Base-by-base conservation (phyloP, 2,797 vertebrate genomes). In the Sebastes minor region DNA sequence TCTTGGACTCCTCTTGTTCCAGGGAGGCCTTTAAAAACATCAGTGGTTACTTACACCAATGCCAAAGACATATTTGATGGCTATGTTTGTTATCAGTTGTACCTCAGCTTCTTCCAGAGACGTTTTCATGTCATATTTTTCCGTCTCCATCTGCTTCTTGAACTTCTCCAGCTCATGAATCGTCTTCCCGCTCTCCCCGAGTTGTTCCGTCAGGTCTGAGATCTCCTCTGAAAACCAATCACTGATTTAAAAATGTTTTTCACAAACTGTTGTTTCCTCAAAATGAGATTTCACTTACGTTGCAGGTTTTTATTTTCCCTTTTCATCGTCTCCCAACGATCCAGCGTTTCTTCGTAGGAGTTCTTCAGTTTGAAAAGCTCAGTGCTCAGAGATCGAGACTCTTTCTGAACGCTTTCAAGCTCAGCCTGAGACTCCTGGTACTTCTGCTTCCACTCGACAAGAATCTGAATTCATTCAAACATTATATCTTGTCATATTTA, bases 1-100 rank as follows among this genome's bases (percentile, higher is more conserved):
- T 96, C 93, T 97, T 98, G 28, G 96, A 96, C 72, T 98, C 97
- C 80, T 97, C 96, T 0, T 97, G 96, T 73, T 98, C 97, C 84
- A 98, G 89, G 12, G 96, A 96, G 2, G 95, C 97, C 97, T 98
- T 66, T 28, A 27, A 27, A 18, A 64, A 5, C 20, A 22, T n/a
- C 20, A 20, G 20, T 13, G 5, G 30, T 32, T 33, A 22, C 20
- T 33, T 22, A 62, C 30, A 22, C 11, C 30, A 13, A 33, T 12
- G 62, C 33, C 8, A 2, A 16, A 25, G 22, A 42, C 22, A 5
- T 12, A 23, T 63, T 16, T 35, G 5, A 22, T 0, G 20, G 5
- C 33, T 14, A 42, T 10, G 8, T 16, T 42, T 8, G 35, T 33
- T 0, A 38, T 64, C 13, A 14, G 20, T 8, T 10, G 10, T 67